These are phyloP conservation scores for Silurus meridionalis DNA, from an alignment of 2,113 vertebrate species.

Conservation along the genomic window DNA sequence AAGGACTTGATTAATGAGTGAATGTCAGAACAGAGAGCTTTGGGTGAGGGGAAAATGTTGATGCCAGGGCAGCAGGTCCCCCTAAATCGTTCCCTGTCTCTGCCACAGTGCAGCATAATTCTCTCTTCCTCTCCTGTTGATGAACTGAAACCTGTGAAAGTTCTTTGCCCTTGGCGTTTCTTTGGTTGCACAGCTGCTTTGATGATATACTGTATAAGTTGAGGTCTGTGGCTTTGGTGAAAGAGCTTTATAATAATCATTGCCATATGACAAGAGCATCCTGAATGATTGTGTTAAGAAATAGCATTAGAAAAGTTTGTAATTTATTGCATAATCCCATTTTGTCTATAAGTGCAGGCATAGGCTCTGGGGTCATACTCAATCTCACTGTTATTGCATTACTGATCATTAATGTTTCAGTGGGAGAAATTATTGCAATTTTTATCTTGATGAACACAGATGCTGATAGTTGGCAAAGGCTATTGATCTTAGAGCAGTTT, in stretches of 20 bases:
- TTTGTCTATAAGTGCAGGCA: constrained; percentile 26
- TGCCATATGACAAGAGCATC: neutral
- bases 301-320: constrained; percentile 2
- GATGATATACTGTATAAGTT: constrained; percentile 8
- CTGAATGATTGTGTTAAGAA: neutral
- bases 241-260: constrained; percentile 19
- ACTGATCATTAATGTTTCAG: constrained; percentile 27
- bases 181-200: constrained; percentile 26
- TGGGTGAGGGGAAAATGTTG: constrained; percentile 4
- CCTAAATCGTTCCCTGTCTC: constrained; percentile 28
- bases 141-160: neutral
- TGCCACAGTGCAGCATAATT: neutral
- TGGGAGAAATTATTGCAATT: constrained; percentile 27
- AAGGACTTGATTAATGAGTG: constrained; percentile 41
- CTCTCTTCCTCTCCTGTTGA: neutral
- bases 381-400: constrained; percentile 34
- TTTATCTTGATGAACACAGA: constrained; percentile 29
- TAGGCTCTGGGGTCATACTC: constrained; percentile 10
- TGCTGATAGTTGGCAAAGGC: constrained; percentile 22
- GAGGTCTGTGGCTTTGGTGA: neutral
- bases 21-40: constrained; percentile 28
- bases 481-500: constrained; percentile 37
- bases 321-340: constrained; percentile 21
- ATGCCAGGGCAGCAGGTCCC: neutral
- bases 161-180: constrained; percentile 15